Base-by-base conservation (phyloP, 1,140 invertebrate species). In the Pseudobourletiella spinata region DNA sequence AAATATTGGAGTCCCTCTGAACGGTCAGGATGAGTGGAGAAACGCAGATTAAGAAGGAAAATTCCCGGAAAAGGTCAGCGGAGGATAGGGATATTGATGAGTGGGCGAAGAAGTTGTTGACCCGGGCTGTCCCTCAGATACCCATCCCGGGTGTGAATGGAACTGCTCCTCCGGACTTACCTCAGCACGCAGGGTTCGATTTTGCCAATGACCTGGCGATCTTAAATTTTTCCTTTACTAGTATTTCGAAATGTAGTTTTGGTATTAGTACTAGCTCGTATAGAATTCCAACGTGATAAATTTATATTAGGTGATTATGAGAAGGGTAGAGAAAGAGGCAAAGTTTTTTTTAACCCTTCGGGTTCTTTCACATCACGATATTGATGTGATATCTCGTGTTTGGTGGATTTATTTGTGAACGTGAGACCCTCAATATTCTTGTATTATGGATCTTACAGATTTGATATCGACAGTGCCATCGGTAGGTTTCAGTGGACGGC, bases 381-480 rank as follows among this genome's bases (percentile, higher is more conserved):
- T n/a, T n/a, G n/a, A n/a, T n/a, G n/a, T n/a, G n/a, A n/a, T n/a
- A n/a, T n/a, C n/a, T n/a, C n/a, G n/a, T n/a, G n/a, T n/a, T n/a
- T n/a, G n/a, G n/a, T n/a, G n/a, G n/a, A n/a, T n/a, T n/a, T n/a
- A n/a, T n/a, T n/a, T n/a, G n/a, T n/a, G n/a, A n/a, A n/a, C n/a
- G n/a, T n/a, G n/a, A n/a, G n/a, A n/a, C n/a, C n/a, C n/a, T n/a
- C n/a, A n/a, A n/a, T n/a, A n/a, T n/a, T n/a, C n/a, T n/a, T n/a
- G n/a, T n/a, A n/a, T n/a, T n/a, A n/a, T n/a, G n/a, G n/a, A n/a
- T n/a, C n/a, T n/a, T n/a, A 18, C 43, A 70, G 68, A 29, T 65
- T 67, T 54, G 68, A 70, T 32, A 28, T 63, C 16, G 65, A 67
- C 43, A 70, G 68, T 62, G 62, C 65, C 3, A 63, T 70, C n/a